A percentile compares a stretch with the other conserved stretches of the same genome.
Evolutionary conservation across 2,113 vertebrate species (phyloP).

Genomic region (Canis aureus): DNA sequence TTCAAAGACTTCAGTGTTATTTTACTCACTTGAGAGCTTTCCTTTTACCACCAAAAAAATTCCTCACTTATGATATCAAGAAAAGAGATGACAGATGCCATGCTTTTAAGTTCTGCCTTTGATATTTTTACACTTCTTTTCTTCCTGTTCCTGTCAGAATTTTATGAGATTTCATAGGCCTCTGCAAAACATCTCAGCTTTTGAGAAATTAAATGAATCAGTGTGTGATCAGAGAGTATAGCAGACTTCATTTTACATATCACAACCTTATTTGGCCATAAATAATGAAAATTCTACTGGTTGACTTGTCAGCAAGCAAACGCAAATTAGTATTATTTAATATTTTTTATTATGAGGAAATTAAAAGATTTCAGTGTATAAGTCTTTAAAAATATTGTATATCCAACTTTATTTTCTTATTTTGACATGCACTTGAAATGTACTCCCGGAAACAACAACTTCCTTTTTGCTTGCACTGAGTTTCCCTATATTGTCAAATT

Average conservation of each 20-base stretch:
- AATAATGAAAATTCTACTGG: not conserved
- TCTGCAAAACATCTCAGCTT: not conserved
- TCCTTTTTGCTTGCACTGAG: not conserved
- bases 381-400: not conserved
- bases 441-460: not conserved
- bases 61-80: not conserved
- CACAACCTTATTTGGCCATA: not conserved
- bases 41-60: not conserved
- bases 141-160: not conserved
- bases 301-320: not conserved
- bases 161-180: not conserved
- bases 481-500: not conserved
- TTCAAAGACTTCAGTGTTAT: not conserved
- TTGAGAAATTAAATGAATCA: slow-evolving; percentile 3
- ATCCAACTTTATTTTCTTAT: not conserved
- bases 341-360: not conserved
- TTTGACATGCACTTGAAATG: not conserved
- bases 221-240: not conserved
- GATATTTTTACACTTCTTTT: not conserved
- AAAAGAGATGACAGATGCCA: not conserved
- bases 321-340: not conserved
- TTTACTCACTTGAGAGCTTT: not conserved
- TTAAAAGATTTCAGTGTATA: not conserved
- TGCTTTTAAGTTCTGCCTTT: not conserved
- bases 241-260: not conserved